Conservation (phyloP, 2,797 vertebrate species). For the Oreonectes daqikongensis region DNA sequence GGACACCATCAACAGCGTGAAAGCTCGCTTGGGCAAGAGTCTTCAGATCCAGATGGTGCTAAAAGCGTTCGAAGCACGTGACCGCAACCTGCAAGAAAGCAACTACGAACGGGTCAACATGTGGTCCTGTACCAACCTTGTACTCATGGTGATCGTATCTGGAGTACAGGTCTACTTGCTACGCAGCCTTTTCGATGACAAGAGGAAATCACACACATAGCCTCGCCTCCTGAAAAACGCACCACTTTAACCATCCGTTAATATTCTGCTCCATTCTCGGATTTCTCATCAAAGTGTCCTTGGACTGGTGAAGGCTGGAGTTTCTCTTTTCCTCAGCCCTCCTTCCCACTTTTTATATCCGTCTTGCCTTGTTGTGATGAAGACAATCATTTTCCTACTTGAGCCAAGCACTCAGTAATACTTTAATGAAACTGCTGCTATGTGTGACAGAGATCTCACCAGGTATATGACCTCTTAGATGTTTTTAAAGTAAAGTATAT, state of each 20-base stretch:
- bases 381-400: conserved; percentile 53
- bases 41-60: conserved; percentile 92
- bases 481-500: conserved; percentile 22
- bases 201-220: conserved; percentile 90
- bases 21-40: conserved; percentile 91
- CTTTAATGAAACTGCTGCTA: conserved; percentile 48
- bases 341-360: not conserved
- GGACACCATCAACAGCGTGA: conserved; percentile 96
- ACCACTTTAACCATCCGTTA: not conserved
- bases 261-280: not conserved
- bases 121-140: conserved; percentile 89
- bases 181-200: conserved; percentile 94
- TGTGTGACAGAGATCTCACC: conserved; percentile 2
- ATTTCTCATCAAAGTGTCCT: conserved; percentile 25
- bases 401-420: conserved; percentile 33
- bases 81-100: conserved; percentile 96
- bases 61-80: conserved; percentile 94
- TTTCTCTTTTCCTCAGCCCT: not conserved
- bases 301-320: not conserved
- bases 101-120: conserved; percentile 93
- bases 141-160: conserved; percentile 88
- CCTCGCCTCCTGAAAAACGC: conserved; percentile 24
- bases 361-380: conserved; percentile 35
- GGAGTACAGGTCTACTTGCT: conserved; percentile 91
- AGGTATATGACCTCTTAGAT: not conserved